Conservation (phyloP, 2,888 invertebrate species). For the Scaptomyza cyrtandrae region DNA sequence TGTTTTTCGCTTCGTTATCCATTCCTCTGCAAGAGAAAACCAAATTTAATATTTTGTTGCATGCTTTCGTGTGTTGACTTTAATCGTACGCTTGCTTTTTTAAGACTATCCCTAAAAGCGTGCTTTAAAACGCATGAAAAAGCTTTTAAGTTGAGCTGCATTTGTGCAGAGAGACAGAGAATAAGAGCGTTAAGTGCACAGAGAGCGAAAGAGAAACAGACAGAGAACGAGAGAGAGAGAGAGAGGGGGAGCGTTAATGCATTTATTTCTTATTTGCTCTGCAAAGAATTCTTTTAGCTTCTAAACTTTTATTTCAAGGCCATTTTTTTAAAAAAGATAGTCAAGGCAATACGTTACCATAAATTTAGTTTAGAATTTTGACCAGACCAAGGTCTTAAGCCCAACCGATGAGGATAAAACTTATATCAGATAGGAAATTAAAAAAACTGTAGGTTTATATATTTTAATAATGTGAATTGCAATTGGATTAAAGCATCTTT, state of each 20-base stretch:
- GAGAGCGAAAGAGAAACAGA: not conserved
- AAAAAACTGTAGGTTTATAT: not conserved
- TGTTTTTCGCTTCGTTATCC: constrained; percentile 95
- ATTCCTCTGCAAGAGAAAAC: constrained; percentile 90
- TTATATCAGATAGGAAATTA: not conserved
- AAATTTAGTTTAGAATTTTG: not conserved
- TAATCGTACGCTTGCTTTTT: not conserved
- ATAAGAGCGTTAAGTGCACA: not conserved
- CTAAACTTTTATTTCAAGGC: not conserved
- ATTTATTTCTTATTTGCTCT: constrained; percentile 5
- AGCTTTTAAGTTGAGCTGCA: constrained; percentile 2
- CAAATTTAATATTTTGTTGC: not conserved
- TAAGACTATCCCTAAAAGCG: constrained; percentile 2
- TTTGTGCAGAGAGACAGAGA: not conserved
- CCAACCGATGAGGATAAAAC: not conserved
- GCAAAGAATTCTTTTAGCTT: not conserved
- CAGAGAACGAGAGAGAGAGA: not conserved
- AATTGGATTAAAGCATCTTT: no score
- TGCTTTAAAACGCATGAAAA: not conserved
- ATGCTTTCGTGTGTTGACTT: constrained; percentile 18
- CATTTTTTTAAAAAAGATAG: not conserved
- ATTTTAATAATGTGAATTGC: no score
- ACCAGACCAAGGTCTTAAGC: not conserved
- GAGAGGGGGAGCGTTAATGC: not conserved
- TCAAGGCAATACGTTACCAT: not conserved